phyloP scores from a whole-genome alignment of 2,888 invertebrate genomes.

The Heliconius ismenius region DNA sequence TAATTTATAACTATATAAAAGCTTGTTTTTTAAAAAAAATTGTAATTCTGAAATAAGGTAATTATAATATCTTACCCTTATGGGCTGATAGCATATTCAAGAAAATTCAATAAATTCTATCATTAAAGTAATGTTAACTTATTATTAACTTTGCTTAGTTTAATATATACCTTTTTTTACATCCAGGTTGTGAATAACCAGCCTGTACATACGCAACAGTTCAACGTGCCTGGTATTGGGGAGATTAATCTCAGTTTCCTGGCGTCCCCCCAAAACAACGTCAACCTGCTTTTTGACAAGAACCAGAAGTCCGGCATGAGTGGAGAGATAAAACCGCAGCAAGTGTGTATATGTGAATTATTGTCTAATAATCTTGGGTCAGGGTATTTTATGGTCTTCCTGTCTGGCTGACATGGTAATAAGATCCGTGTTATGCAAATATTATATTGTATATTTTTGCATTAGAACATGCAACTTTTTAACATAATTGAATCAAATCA shows the following conservation, averaged over 20 bases:
- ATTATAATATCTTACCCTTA: no score
- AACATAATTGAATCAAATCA: no score
- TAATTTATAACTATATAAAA: no score
- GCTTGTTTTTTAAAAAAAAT: no score
- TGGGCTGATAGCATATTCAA: no score
- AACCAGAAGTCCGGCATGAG: constrained; percentile 69
- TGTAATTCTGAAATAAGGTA: no score
- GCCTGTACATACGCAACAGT: constrained; percentile 69
- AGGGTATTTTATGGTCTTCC: not conserved
- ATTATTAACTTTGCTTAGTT: not conserved
- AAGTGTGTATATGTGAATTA: constrained; percentile 55
- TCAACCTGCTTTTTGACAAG: constrained; percentile 72
- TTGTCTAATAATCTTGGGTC: not conserved
- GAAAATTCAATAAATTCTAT: no score
- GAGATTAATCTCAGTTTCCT: constrained; percentile 75
- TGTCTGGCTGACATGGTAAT: not conserved
- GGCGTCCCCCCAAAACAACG: constrained; percentile 69
- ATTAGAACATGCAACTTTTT: no score
- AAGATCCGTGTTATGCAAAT: not conserved
- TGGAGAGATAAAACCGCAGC: constrained; percentile 69
- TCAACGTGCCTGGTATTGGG: constrained; percentile 76
- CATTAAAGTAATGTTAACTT: no score
- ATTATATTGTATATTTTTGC: not conserved
- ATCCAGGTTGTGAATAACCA: constrained; percentile 56
- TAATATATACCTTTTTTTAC: not conserved